Evolutionary conservation across 2,113 vertebrate species (phyloP).

Genomic region (Craseonycteris thonglongyai): DNA sequence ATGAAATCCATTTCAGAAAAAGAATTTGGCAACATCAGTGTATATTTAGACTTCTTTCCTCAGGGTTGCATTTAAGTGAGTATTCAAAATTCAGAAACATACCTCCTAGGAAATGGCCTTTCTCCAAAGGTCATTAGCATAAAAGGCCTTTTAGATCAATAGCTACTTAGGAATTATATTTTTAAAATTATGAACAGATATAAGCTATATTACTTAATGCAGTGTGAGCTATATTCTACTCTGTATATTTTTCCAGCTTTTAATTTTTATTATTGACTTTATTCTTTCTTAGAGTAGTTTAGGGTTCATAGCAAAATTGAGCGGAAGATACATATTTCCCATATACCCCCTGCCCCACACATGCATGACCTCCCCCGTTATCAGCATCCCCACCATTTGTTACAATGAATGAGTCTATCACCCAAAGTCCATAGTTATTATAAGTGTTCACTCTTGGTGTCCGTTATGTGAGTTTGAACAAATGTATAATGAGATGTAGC

Average conservation of each 20-base stretch:
- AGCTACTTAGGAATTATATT: neutral
- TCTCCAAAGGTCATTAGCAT: neutral
- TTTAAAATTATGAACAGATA: neutral
- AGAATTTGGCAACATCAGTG: conserved; percentile 34
- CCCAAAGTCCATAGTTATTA: neutral
- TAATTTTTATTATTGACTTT: neutral
- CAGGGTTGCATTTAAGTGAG: neutral
- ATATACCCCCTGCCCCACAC: rapidly evolving
- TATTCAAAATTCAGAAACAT: conserved; percentile 43
- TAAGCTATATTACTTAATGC: neutral
- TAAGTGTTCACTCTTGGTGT: neutral
- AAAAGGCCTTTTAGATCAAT: neutral
- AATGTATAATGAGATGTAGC: neutral
- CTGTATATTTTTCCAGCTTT: neutral
- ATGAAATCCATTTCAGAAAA: conserved; percentile 50
- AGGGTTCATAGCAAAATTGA: neutral
- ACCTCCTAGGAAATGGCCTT: neutral
- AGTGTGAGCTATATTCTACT: neutral
- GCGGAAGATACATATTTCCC: neutral
- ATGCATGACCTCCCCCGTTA: neutral
- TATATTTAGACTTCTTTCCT: conserved; percentile 56
- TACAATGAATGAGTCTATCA: neutral
- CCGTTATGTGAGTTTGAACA: neutral
- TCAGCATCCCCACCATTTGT: neutral
- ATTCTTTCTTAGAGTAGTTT: neutral